phyloP scores from a whole-genome alignment of 2,888 invertebrate genomes.

The Perdita meconis region DNA sequence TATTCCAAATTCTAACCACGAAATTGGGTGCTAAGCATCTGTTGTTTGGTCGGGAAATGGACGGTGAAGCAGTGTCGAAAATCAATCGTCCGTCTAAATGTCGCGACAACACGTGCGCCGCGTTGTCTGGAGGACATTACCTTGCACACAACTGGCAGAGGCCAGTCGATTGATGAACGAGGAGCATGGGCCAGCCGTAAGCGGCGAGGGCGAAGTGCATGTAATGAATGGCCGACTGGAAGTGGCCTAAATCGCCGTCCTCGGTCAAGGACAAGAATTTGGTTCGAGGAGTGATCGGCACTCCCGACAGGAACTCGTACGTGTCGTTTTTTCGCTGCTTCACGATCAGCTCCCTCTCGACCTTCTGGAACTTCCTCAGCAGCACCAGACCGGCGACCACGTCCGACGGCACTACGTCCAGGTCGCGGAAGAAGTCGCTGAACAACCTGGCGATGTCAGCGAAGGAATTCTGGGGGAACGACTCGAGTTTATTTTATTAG shows the following conservation, averaged over 20 bases:
- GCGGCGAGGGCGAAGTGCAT: conserved; percentile 94
- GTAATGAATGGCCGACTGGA: conserved; percentile 91
- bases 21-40: not conserved
- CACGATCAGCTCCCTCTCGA: conserved; percentile 90
- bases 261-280: conserved; percentile 92
- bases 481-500: not conserved
- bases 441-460: conserved; percentile 93
- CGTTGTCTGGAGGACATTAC: conserved; percentile 64
- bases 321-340: conserved; percentile 92
- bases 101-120: not conserved
- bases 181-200: conserved; percentile 95
- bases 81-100: conserved; percentile 12
- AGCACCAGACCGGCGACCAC: conserved; percentile 93
- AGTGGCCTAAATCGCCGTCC: conserved; percentile 89
- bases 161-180: conserved; percentile 90
- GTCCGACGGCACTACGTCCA: conserved; percentile 95
- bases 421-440: conserved; percentile 94
- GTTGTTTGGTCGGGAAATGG: conserved; percentile 8
- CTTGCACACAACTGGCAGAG: conserved; percentile 90
- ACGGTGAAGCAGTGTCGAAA: conserved; percentile 10
- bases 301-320: conserved; percentile 94
- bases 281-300: conserved; percentile 92
- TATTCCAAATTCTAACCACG: too few relatives aligned
- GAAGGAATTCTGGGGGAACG: conserved; percentile 89
- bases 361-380: conserved; percentile 91